Base-by-base conservation (phyloP, 2,888 invertebrate species). In the Apantesis nais region DNA sequence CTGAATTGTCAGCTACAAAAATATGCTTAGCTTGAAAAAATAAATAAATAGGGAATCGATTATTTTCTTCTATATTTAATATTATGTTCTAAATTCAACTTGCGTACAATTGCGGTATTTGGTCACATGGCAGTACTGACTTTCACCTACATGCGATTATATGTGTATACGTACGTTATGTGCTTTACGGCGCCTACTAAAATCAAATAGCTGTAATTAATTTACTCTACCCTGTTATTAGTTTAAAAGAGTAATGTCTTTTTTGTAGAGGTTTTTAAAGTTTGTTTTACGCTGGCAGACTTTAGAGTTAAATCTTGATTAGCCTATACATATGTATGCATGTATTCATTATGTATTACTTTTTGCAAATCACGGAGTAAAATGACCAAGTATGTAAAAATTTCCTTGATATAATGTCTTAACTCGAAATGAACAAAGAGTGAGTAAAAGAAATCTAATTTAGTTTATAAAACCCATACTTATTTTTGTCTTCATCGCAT, bases 71-170 rank as follows among this genome's bases (percentile, higher is more conserved):
- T 72, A 63, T 70, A 48, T 8, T 8, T 62, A 68, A 77, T 75
- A 74, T 79, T 71, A 78, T 72, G 79, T 79, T 82, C 77, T 77
- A 71, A 81, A 86, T 84, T 80, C 83, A 79, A 73, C 73, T 74
- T 79, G 84, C 80, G 83, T 85, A 83, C 76, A 73, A 78, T 79
- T 80, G 80, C 76, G 76, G 84, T 78, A 84, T 89, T 89, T 85
- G 83, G 85, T 85, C 85, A 88, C 86, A 86, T 83, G 77, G 82
- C 82, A 62, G 73, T 73, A 70, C 68, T 67, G 65, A 75, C 88
- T 89, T 88, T 89, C 88, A 84, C 88, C 85, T 73, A 84, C 69
- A 76, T 75, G 75, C 78, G 65, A 82, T 78, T 75, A 77, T 68
- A 75, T 69, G 66, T 65, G 52, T 82, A 83, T 79, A 76, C 71